A percentile compares a stretch with the other conserved stretches of the same genome.
Conservation (phyloP, 2,888 invertebrate genomes). For the Tiphia femorata region DNA sequence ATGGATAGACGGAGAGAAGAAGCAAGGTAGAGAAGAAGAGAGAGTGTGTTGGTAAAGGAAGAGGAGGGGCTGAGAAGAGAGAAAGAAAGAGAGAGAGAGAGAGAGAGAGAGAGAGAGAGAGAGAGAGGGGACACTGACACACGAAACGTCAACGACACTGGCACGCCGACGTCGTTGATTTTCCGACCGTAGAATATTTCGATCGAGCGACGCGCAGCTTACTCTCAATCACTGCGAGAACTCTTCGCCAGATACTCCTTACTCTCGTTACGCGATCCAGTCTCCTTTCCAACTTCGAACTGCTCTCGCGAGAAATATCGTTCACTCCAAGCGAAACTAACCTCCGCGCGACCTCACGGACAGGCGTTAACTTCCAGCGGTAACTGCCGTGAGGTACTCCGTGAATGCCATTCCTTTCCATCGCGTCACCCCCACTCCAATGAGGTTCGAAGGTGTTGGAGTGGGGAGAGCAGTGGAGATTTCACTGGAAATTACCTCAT, state of each 20-base stretch:
- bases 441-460: no score
- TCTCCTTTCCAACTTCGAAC: no score
- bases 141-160: conserved; percentile 56
- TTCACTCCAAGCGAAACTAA: conserved; percentile 30
- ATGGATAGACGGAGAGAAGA: no score
- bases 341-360: conserved; percentile 44
- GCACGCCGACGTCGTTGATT: conserved; percentile 27
- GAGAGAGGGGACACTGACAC: conserved; percentile 48
- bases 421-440: conserved; percentile 27
- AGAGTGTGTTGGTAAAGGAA: background rate
- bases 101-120: background rate
- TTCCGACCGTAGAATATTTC: background rate
- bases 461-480: no score
- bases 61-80: background rate
- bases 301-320: no score
- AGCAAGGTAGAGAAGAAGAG: background rate
- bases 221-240: no score
- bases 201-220: conserved; percentile 2
- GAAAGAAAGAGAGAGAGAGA: background rate
- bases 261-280: no score
- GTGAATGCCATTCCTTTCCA: conserved; percentile 52
- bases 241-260: no score
- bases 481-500: no score
- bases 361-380: conserved; percentile 48
- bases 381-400: conserved; percentile 29